Base-by-base conservation (phyloP, 2,888 invertebrate species). In the Odontocolon sp. region DNA sequence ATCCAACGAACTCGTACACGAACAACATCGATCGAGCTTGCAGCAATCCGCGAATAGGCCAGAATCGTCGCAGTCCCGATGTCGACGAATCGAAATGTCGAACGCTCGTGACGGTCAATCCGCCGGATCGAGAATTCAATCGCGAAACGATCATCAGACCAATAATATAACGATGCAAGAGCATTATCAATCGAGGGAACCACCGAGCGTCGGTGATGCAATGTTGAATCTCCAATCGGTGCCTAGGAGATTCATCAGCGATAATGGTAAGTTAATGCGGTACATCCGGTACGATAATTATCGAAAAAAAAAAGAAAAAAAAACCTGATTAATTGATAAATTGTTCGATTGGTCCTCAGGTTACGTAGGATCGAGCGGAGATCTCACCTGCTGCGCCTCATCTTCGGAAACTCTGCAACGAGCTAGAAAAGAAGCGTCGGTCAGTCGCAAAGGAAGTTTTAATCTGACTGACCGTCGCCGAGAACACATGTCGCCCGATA, bases 361-460 rank as follows among this genome's bases (percentile, higher is more conserved):
- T 68, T 85, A 87, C 70, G 87, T 86, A 26, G 86, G 85, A 45
- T 87, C 87, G 18, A 87, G 84, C 75, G 83, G 83, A 2, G 88
- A 88, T 75, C 81, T 88, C 0, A 82, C 86, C 2, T 83, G 78
- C 56, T 85, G 85, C 18, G 74, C 81, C 4, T 52, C 76, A 3
- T 78, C 81, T 2, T 84, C 85, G 2, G 87, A 87, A n/a, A 85
- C 86, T 0, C 78, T 87, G 14, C 86, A 87, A 47, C 85, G 85
- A 8, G 84, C 82, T 5, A 87, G 82, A 68, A 86, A 82, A 77
- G 84, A 87, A 64, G 81, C 79, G 4, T 77, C 80, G 3, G 80
- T 87, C 11, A 85, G 78, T 61, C 87, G 89, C 3, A 88, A 88
- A 56, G 89, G 87, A 9, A 89, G 89, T 76, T 89, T 89, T 67